Percentiles rank a stretch among this genome's conserved stretches.
These are phyloP conservation scores for Sciurus vulgaris DNA, from an alignment of 2,797 vertebrate species.

Conservation along the genomic window DNA sequence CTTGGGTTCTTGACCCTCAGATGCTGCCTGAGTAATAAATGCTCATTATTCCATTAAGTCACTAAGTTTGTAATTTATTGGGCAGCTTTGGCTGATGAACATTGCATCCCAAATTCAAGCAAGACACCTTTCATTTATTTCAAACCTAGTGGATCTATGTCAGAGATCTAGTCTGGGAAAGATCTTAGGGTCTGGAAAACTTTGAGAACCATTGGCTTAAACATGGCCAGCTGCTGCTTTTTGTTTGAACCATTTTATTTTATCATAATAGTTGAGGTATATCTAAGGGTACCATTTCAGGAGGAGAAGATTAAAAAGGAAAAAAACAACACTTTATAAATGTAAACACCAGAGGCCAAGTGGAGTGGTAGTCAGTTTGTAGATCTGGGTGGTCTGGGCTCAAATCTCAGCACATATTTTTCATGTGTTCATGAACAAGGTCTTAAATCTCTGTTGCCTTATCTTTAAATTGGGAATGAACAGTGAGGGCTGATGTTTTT, in stretches of 20 bases:
- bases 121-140: background rate
- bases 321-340: conserved; percentile 16
- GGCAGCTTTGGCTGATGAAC: background rate
- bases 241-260: background rate
- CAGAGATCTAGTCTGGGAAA: background rate
- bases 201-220: background rate
- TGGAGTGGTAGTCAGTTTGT: background rate
- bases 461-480: background rate
- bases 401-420: background rate
- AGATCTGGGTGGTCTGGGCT: background rate
- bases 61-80: background rate
- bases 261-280: background rate
- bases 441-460: background rate
- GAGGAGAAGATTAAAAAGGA: background rate
- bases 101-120: background rate
- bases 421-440: background rate
- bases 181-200: background rate
- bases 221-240: background rate
- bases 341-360: background rate
- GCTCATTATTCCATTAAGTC: background rate
- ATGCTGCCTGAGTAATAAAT: background rate
- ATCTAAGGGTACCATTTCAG: background rate
- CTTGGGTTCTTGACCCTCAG: background rate
- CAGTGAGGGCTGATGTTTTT: background rate
- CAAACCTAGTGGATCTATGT: background rate